Base-by-base conservation (phyloP, 2,888 invertebrate genomes). In the Catocala sponsa region DNA sequence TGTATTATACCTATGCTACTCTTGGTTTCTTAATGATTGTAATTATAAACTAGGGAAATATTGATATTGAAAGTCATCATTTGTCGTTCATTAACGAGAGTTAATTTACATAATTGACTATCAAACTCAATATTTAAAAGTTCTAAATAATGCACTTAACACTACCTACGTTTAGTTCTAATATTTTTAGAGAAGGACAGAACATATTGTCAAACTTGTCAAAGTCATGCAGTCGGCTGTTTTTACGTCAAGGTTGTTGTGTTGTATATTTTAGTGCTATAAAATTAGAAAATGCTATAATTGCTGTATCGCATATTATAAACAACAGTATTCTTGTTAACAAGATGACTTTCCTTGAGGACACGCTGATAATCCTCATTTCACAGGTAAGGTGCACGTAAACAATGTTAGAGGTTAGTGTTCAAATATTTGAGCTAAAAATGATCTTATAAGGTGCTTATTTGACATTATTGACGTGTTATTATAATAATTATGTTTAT, bases 331-430 rank as follows among this genome's bases (percentile, higher is more conserved):
- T 12, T 4, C n/a, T 35, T 10, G 11, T 9, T 5, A 32, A 11
- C 42, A 87, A 72, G 51, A 98, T 98, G 98, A 97, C 96, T 75
- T 98, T 98, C 87, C 88, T 98, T 59, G 97, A 97, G 88, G 98
- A 98, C 93, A 97, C 97, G 44, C 95, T 97, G 66, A 97, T 98
- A 71, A 97, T 98, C 87, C 95, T 98, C 72, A 95, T 97, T 80
- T 98, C 98, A 55, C 97, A 97, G 95, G 97, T 97, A 90, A 87
- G 85, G 82, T 35, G 2, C 10, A 58, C 43, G 57, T 65, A 74
- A 74, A 77, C 63, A 74, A 56, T 59, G 43, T 33, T n/a, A 4
- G 7, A 77, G 75, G 78, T 74, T 76, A 72, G 9, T 5, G 7
- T 15, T n/a, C 6, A 15, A 11, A 2, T 44, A 44, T 44, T 44